Base-by-base conservation (phyloP, 2,888 invertebrate genomes). In the Melieria omissa region DNA sequence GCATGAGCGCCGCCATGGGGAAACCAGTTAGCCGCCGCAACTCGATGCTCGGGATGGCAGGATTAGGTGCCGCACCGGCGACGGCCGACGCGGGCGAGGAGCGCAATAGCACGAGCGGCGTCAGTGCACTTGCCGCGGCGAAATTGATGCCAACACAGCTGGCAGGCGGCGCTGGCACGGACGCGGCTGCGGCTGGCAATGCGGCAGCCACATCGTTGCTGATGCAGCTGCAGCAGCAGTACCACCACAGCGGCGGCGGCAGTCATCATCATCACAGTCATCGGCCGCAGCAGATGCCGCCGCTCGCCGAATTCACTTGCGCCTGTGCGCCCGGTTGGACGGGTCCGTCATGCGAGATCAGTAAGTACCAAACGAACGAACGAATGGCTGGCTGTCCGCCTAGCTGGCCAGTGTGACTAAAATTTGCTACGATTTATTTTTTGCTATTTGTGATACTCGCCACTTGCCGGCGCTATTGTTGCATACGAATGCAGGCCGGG, bases 271-370 rank as follows among this genome's bases (percentile, higher is more conserved):
- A 78, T 61, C 75, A 76, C 66, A 72, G 75, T 70, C 73, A 74
- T 70, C 62, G 68, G 45, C 75, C 77, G 58, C 79, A 80, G 67
- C 77, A 78, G 79, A 74, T 76, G 75, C 82, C 83, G 77, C 83
- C 86, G 67, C 79, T 82, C 69, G 88, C 88, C 67, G 91, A 90
- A 78, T 95, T 92, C 86, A 89, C 88, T 76, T 97, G 97, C 88
- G 90, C 91, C 67, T 97, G 97, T 88, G 90, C 91, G 68, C 89
- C 92, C 29, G 96, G 96, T 81, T 96, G 95, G 93, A 90, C 92
- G 64, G 96, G 96, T 73, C 89, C 91, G 72, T 92, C 91, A 77
- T 96, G 96, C 88, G 92, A 92, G 86, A 89, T 89, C 80, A 91
- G 92, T 92, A 86, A 91, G 91, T 88, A 68, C 9, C 41, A 16